These are phyloP conservation scores for Cyprinus carpio DNA, from an alignment of 2,113 vertebrate genomes.

Conservation along the genomic window DNA sequence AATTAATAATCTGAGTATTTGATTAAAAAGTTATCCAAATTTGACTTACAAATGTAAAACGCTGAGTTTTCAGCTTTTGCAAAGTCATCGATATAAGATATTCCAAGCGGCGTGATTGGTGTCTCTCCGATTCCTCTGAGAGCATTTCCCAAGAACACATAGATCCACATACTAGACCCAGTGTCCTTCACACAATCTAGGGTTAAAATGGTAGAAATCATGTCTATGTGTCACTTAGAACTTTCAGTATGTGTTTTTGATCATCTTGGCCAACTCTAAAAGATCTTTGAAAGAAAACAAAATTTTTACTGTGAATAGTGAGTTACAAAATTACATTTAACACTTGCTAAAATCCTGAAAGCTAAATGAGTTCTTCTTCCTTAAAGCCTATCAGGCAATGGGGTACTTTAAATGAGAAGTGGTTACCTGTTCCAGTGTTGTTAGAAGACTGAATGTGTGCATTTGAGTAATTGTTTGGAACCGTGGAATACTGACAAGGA, in stretches of 20 bases:
- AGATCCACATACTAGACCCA: slow-evolving; percentile 85
- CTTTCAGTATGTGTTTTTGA: neutral
- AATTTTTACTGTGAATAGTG: neutral
- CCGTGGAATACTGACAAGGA: slow-evolving; percentile 61
- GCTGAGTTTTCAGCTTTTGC: slow-evolving; percentile 83
- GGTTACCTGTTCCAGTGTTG: slow-evolving; percentile 56
- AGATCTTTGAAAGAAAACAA: neutral
- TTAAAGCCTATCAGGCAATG: neutral
- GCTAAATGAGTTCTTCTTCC: neutral
- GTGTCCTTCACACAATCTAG: slow-evolving; percentile 78
- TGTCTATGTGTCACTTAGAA: neutral
- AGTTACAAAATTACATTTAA: no score
- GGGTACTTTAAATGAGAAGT: neutral
- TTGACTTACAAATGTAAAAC: slow-evolving; percentile 83
- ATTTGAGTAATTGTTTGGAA: neutral
- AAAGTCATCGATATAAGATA: slow-evolving; percentile 93
- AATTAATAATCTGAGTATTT: no score
- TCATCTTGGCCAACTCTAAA: neutral
- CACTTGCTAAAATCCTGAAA: neutral
- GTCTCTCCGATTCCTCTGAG: slow-evolving; percentile 91
- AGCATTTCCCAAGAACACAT: slow-evolving; percentile 86
- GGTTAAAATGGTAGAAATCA: neutral
- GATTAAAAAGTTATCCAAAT: neutral
- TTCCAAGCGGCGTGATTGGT: slow-evolving; percentile 84
- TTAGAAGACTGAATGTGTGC: slow-evolving; percentile 35